Percentiles rank a stretch among this genome's conserved stretches.
Evolutionary conservation across 2,888 invertebrate genomes (phyloP).

Genomic region (Lysandra coridon): DNA sequence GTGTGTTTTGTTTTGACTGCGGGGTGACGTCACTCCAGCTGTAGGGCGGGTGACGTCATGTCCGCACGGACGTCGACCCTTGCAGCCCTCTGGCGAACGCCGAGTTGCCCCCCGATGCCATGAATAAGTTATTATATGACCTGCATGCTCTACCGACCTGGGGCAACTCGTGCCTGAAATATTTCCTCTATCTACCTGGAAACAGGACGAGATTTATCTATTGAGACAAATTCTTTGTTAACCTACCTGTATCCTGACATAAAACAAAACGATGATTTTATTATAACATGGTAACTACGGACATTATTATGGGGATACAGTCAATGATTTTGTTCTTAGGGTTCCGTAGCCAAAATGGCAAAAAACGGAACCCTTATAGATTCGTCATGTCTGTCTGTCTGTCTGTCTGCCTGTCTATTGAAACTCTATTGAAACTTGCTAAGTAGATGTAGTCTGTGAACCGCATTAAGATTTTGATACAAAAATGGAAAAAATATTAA

Average conservation of each 20-base stretch:
- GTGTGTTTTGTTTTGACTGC: constrained; percentile 60
- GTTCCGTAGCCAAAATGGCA: no score
- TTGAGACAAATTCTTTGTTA: background rate
- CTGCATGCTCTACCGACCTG: constrained; percentile 64
- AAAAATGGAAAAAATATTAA: no score
- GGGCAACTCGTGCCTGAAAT: constrained; percentile 63
- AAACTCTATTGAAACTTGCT: no score
- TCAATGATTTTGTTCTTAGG: background rate
- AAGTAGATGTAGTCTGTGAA: no score
- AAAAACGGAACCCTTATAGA: no score
- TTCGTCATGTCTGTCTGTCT: no score
- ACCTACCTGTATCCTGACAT: background rate
- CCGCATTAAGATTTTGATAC: no score
- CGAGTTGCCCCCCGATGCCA: constrained; percentile 60
- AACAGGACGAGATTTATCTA: background rate
- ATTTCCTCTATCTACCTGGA: constrained; percentile 33
- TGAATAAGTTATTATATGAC: constrained; percentile 69
- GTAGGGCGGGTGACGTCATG: constrained; percentile 78
- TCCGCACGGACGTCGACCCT: constrained; percentile 64
- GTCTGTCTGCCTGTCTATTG: no score
- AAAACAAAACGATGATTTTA: background rate
- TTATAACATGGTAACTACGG: background rate
- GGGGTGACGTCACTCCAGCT: constrained; percentile 75
- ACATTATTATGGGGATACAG: background rate
- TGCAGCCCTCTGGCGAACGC: constrained; percentile 59